Conservation (phyloP, 2,888 invertebrate species). For the Charanyca ferruginea region DNA sequence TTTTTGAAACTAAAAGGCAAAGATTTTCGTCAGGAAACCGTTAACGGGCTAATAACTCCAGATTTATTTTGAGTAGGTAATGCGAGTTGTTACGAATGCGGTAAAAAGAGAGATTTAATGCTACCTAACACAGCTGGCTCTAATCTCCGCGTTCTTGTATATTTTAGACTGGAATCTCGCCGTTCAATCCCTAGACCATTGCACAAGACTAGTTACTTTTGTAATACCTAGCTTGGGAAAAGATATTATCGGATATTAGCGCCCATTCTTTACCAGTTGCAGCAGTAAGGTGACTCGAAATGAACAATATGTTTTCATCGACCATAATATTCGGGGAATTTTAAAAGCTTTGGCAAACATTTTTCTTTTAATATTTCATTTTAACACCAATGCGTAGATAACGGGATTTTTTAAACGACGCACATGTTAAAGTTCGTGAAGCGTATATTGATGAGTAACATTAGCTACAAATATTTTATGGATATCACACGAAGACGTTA, state of each 20-base stretch:
- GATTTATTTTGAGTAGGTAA: slow-evolving; percentile 14
- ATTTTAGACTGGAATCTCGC: slow-evolving; percentile 58
- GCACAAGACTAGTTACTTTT: slow-evolving; percentile 45
- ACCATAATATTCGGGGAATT: neutral
- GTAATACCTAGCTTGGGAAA: slow-evolving; percentile 63
- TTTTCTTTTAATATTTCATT: slow-evolving; percentile 3
- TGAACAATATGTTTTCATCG: slow-evolving; percentile 14
- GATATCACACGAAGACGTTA: slow-evolving; percentile 26
- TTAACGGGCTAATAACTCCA: neutral
- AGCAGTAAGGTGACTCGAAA: slow-evolving; percentile 11
- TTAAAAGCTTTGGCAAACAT: neutral
- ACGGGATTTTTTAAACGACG: slow-evolving; percentile 6
- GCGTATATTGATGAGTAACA: slow-evolving; percentile 23
- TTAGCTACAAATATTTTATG: slow-evolving; percentile 39
- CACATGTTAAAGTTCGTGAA: slow-evolving; percentile 10
- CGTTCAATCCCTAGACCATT: slow-evolving; percentile 53
- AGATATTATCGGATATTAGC: slow-evolving; percentile 60
- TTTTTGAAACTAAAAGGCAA: too few relatives aligned
- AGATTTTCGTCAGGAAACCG: too few relatives aligned
- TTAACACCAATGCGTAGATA: slow-evolving; percentile 5
- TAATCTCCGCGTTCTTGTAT: slow-evolving; percentile 52
- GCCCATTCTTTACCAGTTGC: slow-evolving; percentile 52
- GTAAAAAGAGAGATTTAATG: slow-evolving; percentile 51
- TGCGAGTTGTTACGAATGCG: slow-evolving; percentile 47
- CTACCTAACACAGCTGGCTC: slow-evolving; percentile 56